A percentile compares a stretch with the other conserved stretches of the same genome.
Conservation (phyloP, 2,113 vertebrate genomes). For the Lanius collurio region DNA sequence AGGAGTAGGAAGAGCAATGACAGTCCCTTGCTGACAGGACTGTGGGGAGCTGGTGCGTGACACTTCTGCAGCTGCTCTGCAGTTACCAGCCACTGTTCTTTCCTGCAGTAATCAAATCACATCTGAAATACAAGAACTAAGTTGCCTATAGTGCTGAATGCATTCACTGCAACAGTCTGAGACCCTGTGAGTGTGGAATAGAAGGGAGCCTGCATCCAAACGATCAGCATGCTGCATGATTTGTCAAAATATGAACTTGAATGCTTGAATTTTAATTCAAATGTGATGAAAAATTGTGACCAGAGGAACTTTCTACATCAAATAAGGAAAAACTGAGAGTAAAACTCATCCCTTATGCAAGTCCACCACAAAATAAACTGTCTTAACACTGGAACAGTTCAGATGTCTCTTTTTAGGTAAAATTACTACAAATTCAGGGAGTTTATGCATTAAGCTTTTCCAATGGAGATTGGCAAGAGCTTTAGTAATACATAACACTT, state of each 20-base stretch:
- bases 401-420: neutral
- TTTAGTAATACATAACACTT: neutral
- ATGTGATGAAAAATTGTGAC: neutral
- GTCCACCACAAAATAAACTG: neutral
- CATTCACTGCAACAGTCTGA: neutral
- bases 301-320: neutral
- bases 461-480: neutral
- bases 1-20: neutral
- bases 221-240: neutral
- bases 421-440: neutral
- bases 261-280: neutral
- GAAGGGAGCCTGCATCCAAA: neutral
- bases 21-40: neutral
- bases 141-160: neutral
- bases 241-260: neutral
- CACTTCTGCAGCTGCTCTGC: neutral
- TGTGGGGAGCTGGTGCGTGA: neutral
- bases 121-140: neutral
- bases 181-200: neutral
- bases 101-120: constrained; percentile 19
- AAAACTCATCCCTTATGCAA: neutral
- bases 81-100: neutral
- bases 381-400: neutral
- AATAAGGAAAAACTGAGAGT: neutral
- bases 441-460: neutral